Evolutionary conservation across 2,113 vertebrate genomes (phyloP), one percentile per base, ranked within the genome.

Genomic region (Engystomops pustulosus): DNA sequence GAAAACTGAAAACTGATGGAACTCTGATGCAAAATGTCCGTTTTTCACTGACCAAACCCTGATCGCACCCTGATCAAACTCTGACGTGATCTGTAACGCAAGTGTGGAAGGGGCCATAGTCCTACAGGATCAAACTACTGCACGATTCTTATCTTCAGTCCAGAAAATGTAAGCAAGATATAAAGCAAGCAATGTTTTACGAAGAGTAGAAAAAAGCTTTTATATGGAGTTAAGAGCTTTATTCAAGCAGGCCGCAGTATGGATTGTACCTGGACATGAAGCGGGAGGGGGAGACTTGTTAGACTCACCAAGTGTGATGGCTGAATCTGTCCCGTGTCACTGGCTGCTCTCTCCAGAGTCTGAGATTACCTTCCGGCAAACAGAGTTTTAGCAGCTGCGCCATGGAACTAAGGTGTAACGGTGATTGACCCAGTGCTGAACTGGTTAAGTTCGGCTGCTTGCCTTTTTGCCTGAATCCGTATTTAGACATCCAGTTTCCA

Each of bases 321-420:
- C 41, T 65, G 58, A 76, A 83, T 83, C 71, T 83, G 70, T 83
- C 81, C 53, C n/a, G 41, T 83, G 71, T 83, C 81, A 76, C 71
- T 38, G 81, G 25, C 55, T 82, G 69, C 23, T 58, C 75, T 67
- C 81, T 41, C 71, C 14, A 3, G 41, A 49, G 55, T 65, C 55
- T 83, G 55, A 76, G 4, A 30, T 65, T 83, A 34, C 38, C 71
- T 83, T 34, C 81, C 38, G 71, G 81, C 81, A 76, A 83, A 51
- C 9, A 49, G 34, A 83, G n/a, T n/a, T 65, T 49, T 47, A 83
- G 70, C 55, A 83, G 81, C 71, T 76, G 81, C 44, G 49, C 58
- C 6, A 15, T 49, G 32, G 27, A 84, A 38, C 38, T 38, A 62
- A 84, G 11, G 30, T 68, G n/a, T 25, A 41, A 14, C 25, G 6